Evolutionary conservation across 2,113 vertebrate genomes (phyloP), one percentile per base, ranked within the genome.

Genomic region (Boulengerochromis microlepis): DNA sequence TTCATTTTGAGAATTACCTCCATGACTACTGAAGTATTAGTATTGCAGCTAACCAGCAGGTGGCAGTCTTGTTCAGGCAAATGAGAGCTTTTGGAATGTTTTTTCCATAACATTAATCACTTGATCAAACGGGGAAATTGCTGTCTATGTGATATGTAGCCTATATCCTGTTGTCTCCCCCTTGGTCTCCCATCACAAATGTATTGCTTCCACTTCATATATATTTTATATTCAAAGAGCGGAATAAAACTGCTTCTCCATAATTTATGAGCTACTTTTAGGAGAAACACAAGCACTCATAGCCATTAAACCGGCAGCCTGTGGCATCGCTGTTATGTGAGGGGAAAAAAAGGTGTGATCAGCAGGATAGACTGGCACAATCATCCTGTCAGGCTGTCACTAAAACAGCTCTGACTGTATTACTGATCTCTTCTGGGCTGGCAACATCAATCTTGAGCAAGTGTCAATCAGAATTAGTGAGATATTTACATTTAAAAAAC

Each of bases 201-300:
- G 31, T 66, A 83, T 71, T 47, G 35, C 22, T 45, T 59, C 45
- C 11, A 12, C 82, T 64, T 80, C 40, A 85, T 89, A 38, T 88
- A 89, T 88, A 90, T 83, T 91, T 93, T 57, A 90, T 91, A 53
- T 78, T 89, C 57, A 71, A 57, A 84, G 90, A 35, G 47, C 18
- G 8, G 83, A 81, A 83, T 92, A 86, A 91, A 91, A 89, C 83
- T 52, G 82, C 86, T 56, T 50, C 54, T 93, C 83, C 64, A 94
- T 94, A 87, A 92, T 94, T 90, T 50, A 93, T 69, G 56, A 91
- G 80, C 71, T 87, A 78, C 86, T 85, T 87, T 93, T 85, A 61
- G 74, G 76, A 69, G 89, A 82, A 90, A 82, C 76, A 76, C 16
- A 52, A 91, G 88, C 88, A 88, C 71, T 83, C 45, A 8, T 42